These are phyloP conservation scores for Falco naumanni DNA, from an alignment of 2,797 vertebrate genomes.

Conservation along the genomic window DNA sequence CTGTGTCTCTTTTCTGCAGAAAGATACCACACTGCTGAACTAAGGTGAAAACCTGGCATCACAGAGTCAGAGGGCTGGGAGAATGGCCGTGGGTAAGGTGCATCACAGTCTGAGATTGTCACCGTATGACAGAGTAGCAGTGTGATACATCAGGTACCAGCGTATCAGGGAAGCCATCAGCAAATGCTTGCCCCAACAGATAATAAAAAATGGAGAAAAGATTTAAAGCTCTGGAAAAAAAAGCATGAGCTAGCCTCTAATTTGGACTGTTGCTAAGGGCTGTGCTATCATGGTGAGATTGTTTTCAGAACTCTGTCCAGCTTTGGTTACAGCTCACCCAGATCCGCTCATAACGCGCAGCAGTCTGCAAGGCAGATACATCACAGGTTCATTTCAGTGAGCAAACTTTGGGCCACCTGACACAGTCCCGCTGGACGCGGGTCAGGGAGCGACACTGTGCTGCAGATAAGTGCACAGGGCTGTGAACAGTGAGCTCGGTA, in stretches of 20 bases:
- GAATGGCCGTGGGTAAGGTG: not conserved
- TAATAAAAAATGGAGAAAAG: not conserved
- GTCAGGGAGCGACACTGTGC: not conserved
- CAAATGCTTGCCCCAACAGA: not conserved
- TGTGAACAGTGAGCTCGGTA: not conserved
- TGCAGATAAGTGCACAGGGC: rapidly evolving
- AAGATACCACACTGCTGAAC: not conserved
- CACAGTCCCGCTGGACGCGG: too few relatives aligned
- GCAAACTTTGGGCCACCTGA: not conserved
- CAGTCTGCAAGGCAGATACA: not conserved
- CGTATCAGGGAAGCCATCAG: not conserved
- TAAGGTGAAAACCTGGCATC: not conserved
- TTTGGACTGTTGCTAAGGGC: not conserved
- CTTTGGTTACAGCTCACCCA: not conserved
- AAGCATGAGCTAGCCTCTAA: not conserved
- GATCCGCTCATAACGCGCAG: not conserved
- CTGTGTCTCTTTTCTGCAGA: not conserved
- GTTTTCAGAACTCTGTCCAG: not conserved
- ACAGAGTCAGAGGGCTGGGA: not conserved
- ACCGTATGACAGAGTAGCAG: rapidly evolving
- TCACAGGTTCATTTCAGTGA: not conserved
- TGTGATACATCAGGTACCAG: not conserved
- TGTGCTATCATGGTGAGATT: not conserved
- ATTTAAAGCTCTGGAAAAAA: not conserved
- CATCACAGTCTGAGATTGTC: not conserved